Percentiles rank a stretch among this genome's conserved stretches.
phyloP scores from a whole-genome alignment of 2,888 invertebrate species.

The Perizoma affinitatum region DNA sequence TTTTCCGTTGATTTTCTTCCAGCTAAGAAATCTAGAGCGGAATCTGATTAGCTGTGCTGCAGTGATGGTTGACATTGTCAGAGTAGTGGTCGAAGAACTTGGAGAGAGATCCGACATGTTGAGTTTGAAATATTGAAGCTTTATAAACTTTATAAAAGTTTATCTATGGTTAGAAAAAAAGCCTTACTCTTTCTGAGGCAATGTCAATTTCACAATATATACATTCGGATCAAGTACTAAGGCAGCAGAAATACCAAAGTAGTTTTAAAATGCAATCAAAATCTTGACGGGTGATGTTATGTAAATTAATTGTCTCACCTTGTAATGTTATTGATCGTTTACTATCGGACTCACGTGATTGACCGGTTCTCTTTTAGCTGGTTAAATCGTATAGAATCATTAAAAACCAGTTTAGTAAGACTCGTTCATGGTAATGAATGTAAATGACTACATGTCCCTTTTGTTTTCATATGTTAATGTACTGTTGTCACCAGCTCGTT shows the following conservation, averaged over 20 bases:
- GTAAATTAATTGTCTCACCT: constrained; percentile 31
- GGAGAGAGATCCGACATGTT: too few species aligned
- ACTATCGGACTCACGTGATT: constrained; percentile 22
- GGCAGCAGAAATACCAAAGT: constrained; percentile 28
- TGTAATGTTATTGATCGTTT: constrained; percentile 26
- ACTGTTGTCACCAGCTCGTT: constrained; percentile 5
- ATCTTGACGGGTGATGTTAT: constrained; percentile 20
- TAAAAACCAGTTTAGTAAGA: constrained; percentile 21
- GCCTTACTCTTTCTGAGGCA: neutral
- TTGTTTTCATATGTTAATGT: constrained; percentile 25
- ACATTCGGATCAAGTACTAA: constrained; percentile 30
- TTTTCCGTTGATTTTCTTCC: too few species aligned
- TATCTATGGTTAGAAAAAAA: too few species aligned
- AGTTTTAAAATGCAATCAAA: constrained; percentile 22
- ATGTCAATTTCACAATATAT: constrained; percentile 27
- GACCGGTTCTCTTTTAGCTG: constrained; percentile 19
- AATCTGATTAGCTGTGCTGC: too few species aligned
- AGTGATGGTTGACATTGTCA: too few species aligned
- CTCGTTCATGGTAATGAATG: constrained; percentile 28
- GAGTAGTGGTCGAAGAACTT: too few species aligned
- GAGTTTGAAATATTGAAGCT: too few species aligned
- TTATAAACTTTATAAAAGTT: too few species aligned
- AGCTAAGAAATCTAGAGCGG: too few species aligned
- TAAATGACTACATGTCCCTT: constrained; percentile 23
- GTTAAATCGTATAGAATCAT: constrained; percentile 7